phyloP scores from a whole-genome alignment of 2,797 vertebrate species.

The Sebastes variabilis region DNA sequence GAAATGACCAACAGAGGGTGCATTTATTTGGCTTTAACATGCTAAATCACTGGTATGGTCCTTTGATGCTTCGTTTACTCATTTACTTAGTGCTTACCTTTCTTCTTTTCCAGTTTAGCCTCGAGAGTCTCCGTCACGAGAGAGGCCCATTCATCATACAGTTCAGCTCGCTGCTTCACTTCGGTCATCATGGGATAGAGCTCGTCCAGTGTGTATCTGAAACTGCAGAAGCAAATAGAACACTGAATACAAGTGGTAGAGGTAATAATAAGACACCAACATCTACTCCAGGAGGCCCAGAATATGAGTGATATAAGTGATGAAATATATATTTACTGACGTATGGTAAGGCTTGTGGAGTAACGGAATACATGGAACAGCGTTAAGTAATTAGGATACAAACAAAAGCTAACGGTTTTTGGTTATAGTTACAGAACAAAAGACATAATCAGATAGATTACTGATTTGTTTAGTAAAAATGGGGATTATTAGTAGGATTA shows the following conservation, averaged over 20 bases:
- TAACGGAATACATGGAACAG: too few species aligned
- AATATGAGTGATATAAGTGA: neutral
- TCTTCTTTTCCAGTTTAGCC: conserved; percentile 92
- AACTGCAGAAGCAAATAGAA: conserved; percentile 76
- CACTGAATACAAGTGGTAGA: neutral
- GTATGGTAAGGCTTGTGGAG: too few species aligned
- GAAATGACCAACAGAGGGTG: too few species aligned
- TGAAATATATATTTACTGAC: neutral
- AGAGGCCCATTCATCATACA: conserved; percentile 92
- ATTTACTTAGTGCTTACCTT: conserved; percentile 77
- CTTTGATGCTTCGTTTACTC: neutral
- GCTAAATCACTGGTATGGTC: neutral
- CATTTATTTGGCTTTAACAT: neutral
- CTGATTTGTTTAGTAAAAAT: too few species aligned
- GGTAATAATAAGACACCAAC: neutral
- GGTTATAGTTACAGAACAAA: too few species aligned
- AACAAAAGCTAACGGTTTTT: too few species aligned
- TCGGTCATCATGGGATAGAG: conserved; percentile 94
- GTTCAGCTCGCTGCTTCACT: conserved; percentile 87
- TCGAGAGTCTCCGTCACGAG: conserved; percentile 89
- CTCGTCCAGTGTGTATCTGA: conserved; percentile 92
- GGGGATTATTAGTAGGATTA: too few species aligned
- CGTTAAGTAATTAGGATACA: too few species aligned
- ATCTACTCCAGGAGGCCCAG: neutral
- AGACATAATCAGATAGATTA: too few species aligned